These are phyloP conservation scores for Sialia sialis DNA, from an alignment of 2,113 vertebrate genomes.

Conservation along the genomic window DNA sequence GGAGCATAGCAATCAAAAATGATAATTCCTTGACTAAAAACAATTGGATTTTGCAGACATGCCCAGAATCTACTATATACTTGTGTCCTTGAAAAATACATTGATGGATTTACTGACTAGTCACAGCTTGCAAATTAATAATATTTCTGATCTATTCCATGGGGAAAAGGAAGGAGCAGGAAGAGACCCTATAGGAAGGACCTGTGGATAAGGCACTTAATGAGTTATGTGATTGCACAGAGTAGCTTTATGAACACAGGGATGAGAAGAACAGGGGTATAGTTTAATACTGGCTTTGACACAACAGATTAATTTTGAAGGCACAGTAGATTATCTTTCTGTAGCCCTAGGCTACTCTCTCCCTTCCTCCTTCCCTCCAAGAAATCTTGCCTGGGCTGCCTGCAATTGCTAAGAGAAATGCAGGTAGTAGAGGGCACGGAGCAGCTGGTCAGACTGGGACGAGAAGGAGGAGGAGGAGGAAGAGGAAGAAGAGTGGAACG, in stretches of 20 bases:
- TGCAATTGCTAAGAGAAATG: not conserved
- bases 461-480: not conserved
- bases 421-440: fast-evolving
- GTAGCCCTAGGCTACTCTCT: not conserved
- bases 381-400: not conserved
- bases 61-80: not conserved
- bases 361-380: not conserved
- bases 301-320: not conserved
- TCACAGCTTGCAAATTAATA: not conserved
- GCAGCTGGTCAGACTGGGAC: fast-evolving
- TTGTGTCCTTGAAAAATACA: not conserved
- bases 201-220: not conserved
- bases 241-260: fast-evolving
- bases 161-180: not conserved
- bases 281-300: not conserved
- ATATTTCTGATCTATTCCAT: not conserved
- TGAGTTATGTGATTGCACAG: not conserved
- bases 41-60: not conserved
- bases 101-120: not conserved
- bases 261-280: not conserved
- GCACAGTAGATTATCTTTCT: not conserved
- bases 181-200: not conserved
- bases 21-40: not conserved
- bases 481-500: fast-evolving
- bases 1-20: not conserved